Evolutionary conservation across 2,113 vertebrate genomes (phyloP), one percentile per base, ranked within the genome.

Genomic region (Isichthys henryi): DNA sequence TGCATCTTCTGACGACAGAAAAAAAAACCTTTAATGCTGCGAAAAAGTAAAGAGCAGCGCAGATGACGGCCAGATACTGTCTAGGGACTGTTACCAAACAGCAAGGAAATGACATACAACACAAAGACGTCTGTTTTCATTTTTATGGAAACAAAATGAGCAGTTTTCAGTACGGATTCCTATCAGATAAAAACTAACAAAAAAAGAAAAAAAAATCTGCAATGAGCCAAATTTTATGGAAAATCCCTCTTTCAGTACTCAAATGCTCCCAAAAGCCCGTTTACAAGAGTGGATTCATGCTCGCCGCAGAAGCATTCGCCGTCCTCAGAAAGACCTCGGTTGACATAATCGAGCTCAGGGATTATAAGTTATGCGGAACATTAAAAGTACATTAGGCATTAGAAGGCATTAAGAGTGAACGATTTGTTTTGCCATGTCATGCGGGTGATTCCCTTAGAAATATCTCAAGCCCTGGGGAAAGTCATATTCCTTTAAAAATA

Each of bases 381-480:
- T 88, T 82, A 19, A 82, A 56, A 74, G 21, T 89, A 35, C 49
- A 39, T 87, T 87, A 87, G 31, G 85, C 49, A 87, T 87, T 87
- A 53, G 49, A 53, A 56, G 50, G 85, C 31, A 87, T 87, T 87
- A 53, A 39, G 35, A 87, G 49, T 56, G 85, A 87, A 87, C 15
- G n/a, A 53, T 87, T 87, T 87, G 85, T 87, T 87, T 87, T 87
- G 50, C 85, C 13, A 6, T 53, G 85, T 53, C 27, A 48, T 87
- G 50, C 15, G 7, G 35, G n/a, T 87, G 50, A 87, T 87, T 87
- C 53, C 50, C 48, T 56, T 87, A 35, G 49, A 87, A 53, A 87
- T 87, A 35, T 27, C 31, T 87, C 0, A 5, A 27, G 85, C 85
- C 49, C 50, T 39, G 15, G 7, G 50, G 49, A 86, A 53, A 86